These are phyloP conservation scores for Sebastes hubbsi DNA, from an alignment of 2,797 vertebrate genomes.

Conservation along the genomic window DNA sequence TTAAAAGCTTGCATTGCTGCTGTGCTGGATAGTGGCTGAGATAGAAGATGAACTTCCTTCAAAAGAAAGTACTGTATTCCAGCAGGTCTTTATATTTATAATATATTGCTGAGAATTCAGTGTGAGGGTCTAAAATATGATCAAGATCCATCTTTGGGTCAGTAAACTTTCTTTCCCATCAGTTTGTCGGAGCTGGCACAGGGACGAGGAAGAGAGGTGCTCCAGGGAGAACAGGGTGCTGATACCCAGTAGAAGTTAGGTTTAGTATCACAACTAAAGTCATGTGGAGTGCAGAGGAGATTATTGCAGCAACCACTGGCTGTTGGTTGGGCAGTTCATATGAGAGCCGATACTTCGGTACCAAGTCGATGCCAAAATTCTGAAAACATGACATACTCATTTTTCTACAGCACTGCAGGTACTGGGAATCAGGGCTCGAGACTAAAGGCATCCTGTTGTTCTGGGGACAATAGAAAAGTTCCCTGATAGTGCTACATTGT, in stretches of 20 bases:
- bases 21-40: not conserved
- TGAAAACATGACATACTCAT: too few relatives aligned
- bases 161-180: constrained; percentile 19
- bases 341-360: too few relatives aligned
- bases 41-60: not conserved
- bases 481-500: too few relatives aligned
- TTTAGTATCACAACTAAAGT: not conserved
- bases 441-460: too few relatives aligned
- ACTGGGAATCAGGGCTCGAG: too few relatives aligned
- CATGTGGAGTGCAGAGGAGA: constrained; percentile 7
- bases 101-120: constrained; percentile 18
- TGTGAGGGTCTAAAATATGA: constrained; percentile 27
- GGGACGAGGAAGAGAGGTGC: not conserved
- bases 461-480: too few relatives aligned
- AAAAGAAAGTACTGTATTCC: not conserved
- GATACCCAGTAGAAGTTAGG: constrained; percentile 4
- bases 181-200: constrained; percentile 18
- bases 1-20: not conserved
- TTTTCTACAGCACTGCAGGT: too few relatives aligned
- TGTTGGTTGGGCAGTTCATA: not conserved
- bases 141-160: constrained; percentile 39
- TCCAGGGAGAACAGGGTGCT: not conserved
- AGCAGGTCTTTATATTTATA: not conserved
- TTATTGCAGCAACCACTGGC: not conserved
- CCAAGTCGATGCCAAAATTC: too few relatives aligned